Percentiles rank a stretch among this genome's conserved stretches.
These are phyloP conservation scores for Gallinago jamesoni DNA, from an alignment of 2,113 vertebrate genomes.

Conservation along the genomic window DNA sequence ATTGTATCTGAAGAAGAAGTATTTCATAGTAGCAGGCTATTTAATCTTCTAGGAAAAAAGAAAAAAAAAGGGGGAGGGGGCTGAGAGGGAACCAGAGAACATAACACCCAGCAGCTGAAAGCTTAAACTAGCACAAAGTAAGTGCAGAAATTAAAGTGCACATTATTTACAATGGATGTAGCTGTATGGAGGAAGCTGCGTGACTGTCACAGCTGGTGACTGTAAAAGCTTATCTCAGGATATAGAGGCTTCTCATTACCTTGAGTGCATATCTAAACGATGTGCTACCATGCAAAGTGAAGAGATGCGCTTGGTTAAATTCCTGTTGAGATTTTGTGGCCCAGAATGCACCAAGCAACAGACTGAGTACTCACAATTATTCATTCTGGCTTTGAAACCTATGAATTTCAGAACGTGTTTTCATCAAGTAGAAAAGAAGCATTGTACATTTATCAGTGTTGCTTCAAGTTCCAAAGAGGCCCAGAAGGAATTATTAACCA, in stretches of 20 bases:
- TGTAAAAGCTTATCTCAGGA: neutral
- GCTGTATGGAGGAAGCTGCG: neutral
- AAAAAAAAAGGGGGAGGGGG: too few relatives aligned
- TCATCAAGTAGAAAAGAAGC: neutral
- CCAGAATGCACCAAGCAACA: neutral
- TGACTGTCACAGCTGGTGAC: neutral
- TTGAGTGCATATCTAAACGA: neutral
- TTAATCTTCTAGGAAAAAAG: neutral
- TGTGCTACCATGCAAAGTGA: neutral
- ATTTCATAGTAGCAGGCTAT: neutral
- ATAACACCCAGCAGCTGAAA: neutral
- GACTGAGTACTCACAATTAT: neutral
- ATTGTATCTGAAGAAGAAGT: neutral
- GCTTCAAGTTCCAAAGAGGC: neutral
- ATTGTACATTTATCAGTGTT: conserved; percentile 20
- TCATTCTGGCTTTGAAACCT: neutral
- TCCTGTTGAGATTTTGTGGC: neutral
- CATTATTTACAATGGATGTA: neutral
- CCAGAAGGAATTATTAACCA: neutral
- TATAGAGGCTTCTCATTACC: neutral
- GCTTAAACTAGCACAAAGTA: neutral
- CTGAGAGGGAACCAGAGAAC: accelerated
- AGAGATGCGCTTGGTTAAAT: conserved; percentile 14
- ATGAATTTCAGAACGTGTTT: conserved; percentile 11
- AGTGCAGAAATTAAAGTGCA: neutral